These are phyloP conservation scores for Heliconius cydno DNA, from an alignment of 2,888 invertebrate genomes.

Conservation along the genomic window DNA sequence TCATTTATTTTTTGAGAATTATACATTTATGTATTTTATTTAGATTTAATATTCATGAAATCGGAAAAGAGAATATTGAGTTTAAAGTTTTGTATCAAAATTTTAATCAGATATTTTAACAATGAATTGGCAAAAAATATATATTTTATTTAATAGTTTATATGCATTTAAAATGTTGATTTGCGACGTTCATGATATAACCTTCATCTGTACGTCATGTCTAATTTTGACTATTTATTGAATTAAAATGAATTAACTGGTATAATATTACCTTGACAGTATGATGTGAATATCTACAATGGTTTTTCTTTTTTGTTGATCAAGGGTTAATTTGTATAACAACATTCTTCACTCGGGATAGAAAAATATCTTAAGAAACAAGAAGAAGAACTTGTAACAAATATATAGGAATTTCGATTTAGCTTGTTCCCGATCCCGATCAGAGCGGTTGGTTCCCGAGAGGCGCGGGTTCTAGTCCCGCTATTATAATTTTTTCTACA, in stretches of 20 bases:
- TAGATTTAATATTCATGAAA: too few relatives aligned
- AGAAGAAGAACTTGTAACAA: background rate
- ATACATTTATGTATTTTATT: too few relatives aligned
- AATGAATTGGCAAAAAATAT: background rate
- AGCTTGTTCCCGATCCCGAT: background rate
- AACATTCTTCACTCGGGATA: background rate
- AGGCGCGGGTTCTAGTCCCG: too few relatives aligned
- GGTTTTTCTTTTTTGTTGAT: background rate
- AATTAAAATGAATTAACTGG: background rate
- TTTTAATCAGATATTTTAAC: background rate
- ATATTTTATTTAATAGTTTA: constrained; percentile 1
- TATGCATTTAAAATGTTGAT: background rate
- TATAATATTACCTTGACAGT: constrained; percentile 1
- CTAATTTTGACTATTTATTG: constrained; percentile 15
- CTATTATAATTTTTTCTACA: background rate
- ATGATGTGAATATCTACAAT: background rate
- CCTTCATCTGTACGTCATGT: background rate
- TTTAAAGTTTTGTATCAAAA: too few relatives aligned
- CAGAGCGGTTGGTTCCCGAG: too few relatives aligned
- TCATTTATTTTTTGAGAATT: too few relatives aligned
- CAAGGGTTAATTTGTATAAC: background rate
- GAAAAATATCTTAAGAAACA: background rate
- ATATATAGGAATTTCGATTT: background rate
- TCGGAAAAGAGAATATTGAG: too few relatives aligned
- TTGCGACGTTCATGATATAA: background rate